Conservation (phyloP, 2,888 invertebrate species). For the Drosophila multiciliata region DNA sequence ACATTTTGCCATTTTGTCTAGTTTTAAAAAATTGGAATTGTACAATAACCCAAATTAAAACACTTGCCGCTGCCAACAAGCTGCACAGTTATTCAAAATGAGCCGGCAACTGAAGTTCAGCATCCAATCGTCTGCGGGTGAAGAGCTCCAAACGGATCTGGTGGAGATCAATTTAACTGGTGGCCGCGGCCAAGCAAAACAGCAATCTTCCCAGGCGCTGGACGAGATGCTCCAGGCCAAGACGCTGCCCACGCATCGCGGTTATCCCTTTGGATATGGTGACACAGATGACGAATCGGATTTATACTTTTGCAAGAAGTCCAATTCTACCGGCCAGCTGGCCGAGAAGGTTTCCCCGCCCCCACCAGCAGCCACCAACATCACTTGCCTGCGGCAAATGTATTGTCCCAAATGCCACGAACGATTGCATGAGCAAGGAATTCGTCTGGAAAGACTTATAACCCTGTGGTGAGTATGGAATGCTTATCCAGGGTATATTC, state of each 20-base stretch:
- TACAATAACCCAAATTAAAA: slow-evolving; percentile 70
- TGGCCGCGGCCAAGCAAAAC: slow-evolving; percentile 34
- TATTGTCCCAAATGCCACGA: slow-evolving; percentile 80
- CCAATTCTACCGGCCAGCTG: slow-evolving; percentile 66
- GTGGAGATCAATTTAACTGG: slow-evolving; percentile 75
- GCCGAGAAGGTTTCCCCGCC: slow-evolving; percentile 62
- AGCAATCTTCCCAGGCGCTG: slow-evolving; percentile 56
- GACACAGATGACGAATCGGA: slow-evolving; percentile 57
- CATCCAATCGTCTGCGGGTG: slow-evolving; percentile 38
- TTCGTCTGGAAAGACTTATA: slow-evolving; percentile 69
- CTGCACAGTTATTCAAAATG: slow-evolving; percentile 46
- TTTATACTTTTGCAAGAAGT: slow-evolving; percentile 65
- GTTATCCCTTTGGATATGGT: slow-evolving; percentile 70
- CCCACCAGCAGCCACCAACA: slow-evolving; percentile 59
- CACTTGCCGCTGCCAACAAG: slow-evolving; percentile 26
- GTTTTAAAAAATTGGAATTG: slow-evolving; percentile 29
- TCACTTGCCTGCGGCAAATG: slow-evolving; percentile 78
- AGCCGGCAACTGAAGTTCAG: slow-evolving; percentile 69
- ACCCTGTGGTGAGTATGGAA: slow-evolving; percentile 64
- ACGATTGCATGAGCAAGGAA: slow-evolving; percentile 71
- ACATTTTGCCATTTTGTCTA: slow-evolving; percentile 49
- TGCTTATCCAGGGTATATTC: not conserved
- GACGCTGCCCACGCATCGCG: slow-evolving; percentile 54
- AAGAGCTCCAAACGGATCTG: slow-evolving; percentile 58
- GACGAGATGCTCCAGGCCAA: slow-evolving; percentile 50